Evolutionary conservation across 1,140 invertebrate genomes (phyloP), one percentile per base, ranked within the genome.

Genomic region (Macrobrachium rosenbergii): DNA sequence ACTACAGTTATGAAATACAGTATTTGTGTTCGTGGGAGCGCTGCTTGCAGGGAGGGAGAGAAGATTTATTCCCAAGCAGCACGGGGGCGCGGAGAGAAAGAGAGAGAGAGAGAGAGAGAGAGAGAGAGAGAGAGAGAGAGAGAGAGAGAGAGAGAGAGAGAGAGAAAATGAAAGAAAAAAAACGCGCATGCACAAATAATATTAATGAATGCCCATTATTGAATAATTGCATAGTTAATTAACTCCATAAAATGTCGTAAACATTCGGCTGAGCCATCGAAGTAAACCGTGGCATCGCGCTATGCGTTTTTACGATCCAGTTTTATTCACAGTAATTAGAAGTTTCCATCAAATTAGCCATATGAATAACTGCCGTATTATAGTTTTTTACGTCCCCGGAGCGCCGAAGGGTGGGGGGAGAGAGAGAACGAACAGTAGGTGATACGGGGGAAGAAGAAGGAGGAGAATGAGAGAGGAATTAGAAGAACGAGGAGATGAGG

Each of bases 301-400:
- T 16, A 63, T 60, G 84, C 45, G 77, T 75, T 87, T 87, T 87
- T 87, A 87, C 63, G 60, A 69, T 17, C 52, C 63, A 80, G 78
- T 87, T 87, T 87, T 87, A 87, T 87, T 80, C 69, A 81, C 84
- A 72, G 52, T 87, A 87, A 87, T 87, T 81, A 87, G 77, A 73
- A 45, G 84, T 60, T 80, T 87, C 84, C 81, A 75, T 87, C 84
- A 81, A 80, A 87, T 87, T 87, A 87, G 21, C 77, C 58, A 37
- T 37, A 72, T 80, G 84, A 87, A 23, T 87, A 87, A 87, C 84
- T 60, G 75, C 73, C 73, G 73, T 84, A 64, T 84, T 78, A 84
- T 19, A 78, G 82, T 84, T 84, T 75, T 77, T 84, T 64, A 60
- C 64, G 78, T 63, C 23, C 59, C 67, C 58, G 72, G 76, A 43